Evolutionary conservation across 2,797 vertebrate species (phyloP).

Genomic region (Tenualosa thibaudeaui): DNA sequence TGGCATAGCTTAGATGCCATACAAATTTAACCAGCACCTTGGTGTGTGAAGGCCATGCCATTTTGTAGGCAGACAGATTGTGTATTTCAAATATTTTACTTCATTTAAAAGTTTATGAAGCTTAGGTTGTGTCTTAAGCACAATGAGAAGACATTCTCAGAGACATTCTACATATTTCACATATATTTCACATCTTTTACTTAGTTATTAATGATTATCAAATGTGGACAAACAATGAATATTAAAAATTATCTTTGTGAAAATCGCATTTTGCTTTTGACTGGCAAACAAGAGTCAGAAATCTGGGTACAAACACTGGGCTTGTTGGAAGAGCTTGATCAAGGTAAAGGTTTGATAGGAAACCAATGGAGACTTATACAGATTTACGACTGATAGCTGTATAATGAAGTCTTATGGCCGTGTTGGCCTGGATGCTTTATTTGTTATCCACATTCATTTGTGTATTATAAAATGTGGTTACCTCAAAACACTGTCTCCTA

Average conservation of each 20-base stretch:
- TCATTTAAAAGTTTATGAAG: conserved; percentile 21
- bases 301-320: neutral
- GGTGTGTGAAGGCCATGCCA: neutral
- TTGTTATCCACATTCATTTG: neutral
- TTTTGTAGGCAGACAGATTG: neutral
- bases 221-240: neutral
- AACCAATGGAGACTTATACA: neutral
- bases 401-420: neutral
- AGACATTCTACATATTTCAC: conserved; percentile 32
- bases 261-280: neutral
- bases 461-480: neutral
- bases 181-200: conserved; percentile 37
- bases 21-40: neutral
- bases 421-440: neutral
- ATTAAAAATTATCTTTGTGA: neutral
- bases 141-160: no score
- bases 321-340: neutral
- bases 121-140: conserved; percentile 38
- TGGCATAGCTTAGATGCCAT: neutral
- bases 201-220: conserved; percentile 27
- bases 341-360: neutral
- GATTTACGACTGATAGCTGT: neutral
- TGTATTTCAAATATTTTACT: conserved; percentile 21
- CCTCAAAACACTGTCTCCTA: neutral
- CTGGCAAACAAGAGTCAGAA: neutral